Evolutionary conservation across 2,888 invertebrate genomes (phyloP).

Genomic region (Caenorhabditis parvicauda): DNA sequence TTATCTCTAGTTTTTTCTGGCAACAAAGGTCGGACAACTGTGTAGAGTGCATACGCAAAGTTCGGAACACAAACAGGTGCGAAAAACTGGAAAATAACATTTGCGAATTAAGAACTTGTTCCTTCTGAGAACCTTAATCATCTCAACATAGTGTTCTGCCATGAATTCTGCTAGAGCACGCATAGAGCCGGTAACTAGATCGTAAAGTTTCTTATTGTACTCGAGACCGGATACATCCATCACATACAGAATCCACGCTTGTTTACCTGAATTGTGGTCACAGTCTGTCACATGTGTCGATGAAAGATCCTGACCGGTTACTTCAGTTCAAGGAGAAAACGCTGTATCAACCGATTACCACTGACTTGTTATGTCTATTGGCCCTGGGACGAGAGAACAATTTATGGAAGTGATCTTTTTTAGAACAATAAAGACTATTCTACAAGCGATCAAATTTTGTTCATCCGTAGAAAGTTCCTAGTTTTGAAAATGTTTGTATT

Average conservation of each 20-base stretch:
- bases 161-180: constrained; percentile 53
- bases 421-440: too few species aligned
- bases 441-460: too few species aligned
- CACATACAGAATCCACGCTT: constrained; percentile 54
- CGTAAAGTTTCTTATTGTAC: constrained; percentile 50
- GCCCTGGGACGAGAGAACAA: too few species aligned
- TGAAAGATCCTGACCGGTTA: too few species aligned
- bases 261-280: constrained; percentile 33
- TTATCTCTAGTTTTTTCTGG: constrained; percentile 56
- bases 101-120: too few species aligned
- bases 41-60: constrained; percentile 49
- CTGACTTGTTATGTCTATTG: too few species aligned
- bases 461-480: too few species aligned
- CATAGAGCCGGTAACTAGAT: constrained; percentile 50
- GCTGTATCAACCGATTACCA: too few species aligned
- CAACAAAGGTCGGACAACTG: constrained; percentile 48
- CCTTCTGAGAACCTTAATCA: constrained; percentile 58
- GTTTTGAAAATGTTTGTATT: too few species aligned
- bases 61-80: constrained; percentile 54
- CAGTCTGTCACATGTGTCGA: too few species aligned
- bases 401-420: too few species aligned
- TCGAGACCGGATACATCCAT: constrained; percentile 55
- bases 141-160: constrained; percentile 58
- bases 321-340: too few species aligned
- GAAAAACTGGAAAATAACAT: constrained; percentile 32